Percentiles rank a stretch among this genome's conserved stretches.
Conservation (phyloP, 2,113 vertebrate species). For the Grammomys surdaster region DNA sequence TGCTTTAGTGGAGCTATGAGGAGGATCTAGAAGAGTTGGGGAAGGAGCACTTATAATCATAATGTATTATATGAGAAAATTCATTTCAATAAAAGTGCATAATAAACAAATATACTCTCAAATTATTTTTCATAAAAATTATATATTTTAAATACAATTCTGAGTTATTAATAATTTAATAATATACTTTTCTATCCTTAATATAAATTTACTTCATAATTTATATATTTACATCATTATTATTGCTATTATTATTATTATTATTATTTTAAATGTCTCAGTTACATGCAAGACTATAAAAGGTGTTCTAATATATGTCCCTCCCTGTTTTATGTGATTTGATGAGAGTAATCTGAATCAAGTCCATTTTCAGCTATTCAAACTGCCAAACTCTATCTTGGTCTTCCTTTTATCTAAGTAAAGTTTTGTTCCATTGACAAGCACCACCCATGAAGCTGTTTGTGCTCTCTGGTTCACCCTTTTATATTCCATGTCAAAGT, state of each 20-base stretch:
- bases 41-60: not conserved
- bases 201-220: not conserved
- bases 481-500: not conserved
- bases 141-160: not conserved
- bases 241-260: not conserved
- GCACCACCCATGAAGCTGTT: not conserved
- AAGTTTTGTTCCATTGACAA: not conserved
- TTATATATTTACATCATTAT: not conserved
- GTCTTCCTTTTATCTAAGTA: not conserved
- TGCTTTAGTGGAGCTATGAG: not conserved
- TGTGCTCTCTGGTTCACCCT: not conserved
- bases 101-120: not conserved
- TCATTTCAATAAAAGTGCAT: not conserved
- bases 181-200: not conserved
- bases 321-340: not conserved
- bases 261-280: not conserved
- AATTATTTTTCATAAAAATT: not conserved
- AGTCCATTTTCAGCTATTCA: not conserved
- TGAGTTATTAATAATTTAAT: not conserved
- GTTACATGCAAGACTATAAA: not conserved
- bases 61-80: not conserved
- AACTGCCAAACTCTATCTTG: not conserved
- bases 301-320: not conserved
- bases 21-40: not conserved
- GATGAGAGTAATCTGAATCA: not conserved